phyloP scores from a whole-genome alignment of 2,797 vertebrate species.

The Sternarchorhynchus goeldii region DNA sequence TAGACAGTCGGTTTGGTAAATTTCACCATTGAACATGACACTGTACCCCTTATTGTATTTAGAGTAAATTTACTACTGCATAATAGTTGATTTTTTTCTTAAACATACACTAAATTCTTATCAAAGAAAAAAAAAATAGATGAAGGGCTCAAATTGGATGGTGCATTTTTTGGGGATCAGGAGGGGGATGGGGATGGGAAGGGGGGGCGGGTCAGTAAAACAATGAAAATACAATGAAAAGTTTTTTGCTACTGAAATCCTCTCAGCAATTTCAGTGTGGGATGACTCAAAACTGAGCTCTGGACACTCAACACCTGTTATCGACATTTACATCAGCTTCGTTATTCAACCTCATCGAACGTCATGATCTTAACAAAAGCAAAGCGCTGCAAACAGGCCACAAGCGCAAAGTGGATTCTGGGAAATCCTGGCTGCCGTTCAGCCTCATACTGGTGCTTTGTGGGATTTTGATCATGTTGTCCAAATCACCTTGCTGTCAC shows the following conservation, averaged over 20 bases:
- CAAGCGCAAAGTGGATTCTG: background rate
- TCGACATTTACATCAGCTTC: background rate
- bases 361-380: background rate
- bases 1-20: conserved; percentile 65
- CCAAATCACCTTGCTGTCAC: background rate
- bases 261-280: background rate
- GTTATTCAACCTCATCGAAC: background rate
- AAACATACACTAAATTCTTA: conserved; percentile 56
- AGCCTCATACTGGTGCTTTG: background rate
- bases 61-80: conserved; percentile 64
- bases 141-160: conserved; percentile 42
- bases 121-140: conserved; percentile 47
- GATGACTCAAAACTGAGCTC: background rate
- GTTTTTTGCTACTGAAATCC: background rate
- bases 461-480: background rate
- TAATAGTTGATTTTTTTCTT: conserved; percentile 57
- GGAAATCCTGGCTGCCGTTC: conserved; percentile 9
- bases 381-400: conserved; percentile 7
- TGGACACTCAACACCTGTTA: background rate
- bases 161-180: conserved; percentile 38
- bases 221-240: background rate
- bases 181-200: background rate
- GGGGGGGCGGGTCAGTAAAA: background rate
- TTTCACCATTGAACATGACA: conserved; percentile 68
- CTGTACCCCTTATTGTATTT: conserved; percentile 63